Evolutionary conservation across 2,888 invertebrate genomes (phyloP).

Genomic region (Synergus japonicus): DNA sequence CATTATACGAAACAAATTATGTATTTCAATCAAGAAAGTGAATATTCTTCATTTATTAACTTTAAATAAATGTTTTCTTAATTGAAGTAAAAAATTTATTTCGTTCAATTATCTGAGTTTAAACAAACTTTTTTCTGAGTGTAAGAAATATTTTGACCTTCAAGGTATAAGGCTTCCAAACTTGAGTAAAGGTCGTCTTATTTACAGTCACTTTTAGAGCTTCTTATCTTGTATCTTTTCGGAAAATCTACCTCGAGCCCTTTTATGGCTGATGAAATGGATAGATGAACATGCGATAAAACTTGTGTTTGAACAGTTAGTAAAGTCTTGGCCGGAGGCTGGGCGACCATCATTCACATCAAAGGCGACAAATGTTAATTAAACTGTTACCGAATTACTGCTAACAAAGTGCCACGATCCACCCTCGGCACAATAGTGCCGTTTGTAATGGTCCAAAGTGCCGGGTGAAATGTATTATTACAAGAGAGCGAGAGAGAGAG

Average conservation of each 20-base stretch:
- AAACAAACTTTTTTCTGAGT: no score
- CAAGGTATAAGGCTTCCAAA: background rate
- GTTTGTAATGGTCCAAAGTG: slow-evolving; percentile 25
- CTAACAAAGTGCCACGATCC: slow-evolving; percentile 16
- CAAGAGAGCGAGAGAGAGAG: background rate
- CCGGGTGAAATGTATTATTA: slow-evolving; percentile 35
- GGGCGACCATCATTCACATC: background rate
- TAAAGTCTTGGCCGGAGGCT: background rate
- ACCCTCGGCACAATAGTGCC: slow-evolving; percentile 13
- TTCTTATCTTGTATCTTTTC: background rate
- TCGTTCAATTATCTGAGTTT: no score
- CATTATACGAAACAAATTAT: no score
- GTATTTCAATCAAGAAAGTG: no score
- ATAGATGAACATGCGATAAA: slow-evolving; percentile 1
- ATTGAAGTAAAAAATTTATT: no score
- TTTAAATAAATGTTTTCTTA: no score
- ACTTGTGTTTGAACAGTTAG: slow-evolving; percentile 20
- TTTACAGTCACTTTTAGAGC: background rate
- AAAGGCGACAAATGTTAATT: slow-evolving; percentile 38
- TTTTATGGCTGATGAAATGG: slow-evolving; percentile 9
- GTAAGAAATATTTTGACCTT: background rate
- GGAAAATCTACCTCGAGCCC: background rate
- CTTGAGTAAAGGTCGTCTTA: background rate
- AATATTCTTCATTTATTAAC: no score
- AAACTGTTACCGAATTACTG: slow-evolving; percentile 20